phyloP scores from a whole-genome alignment of 2,888 invertebrate species.

The Melanostoma scalare region DNA sequence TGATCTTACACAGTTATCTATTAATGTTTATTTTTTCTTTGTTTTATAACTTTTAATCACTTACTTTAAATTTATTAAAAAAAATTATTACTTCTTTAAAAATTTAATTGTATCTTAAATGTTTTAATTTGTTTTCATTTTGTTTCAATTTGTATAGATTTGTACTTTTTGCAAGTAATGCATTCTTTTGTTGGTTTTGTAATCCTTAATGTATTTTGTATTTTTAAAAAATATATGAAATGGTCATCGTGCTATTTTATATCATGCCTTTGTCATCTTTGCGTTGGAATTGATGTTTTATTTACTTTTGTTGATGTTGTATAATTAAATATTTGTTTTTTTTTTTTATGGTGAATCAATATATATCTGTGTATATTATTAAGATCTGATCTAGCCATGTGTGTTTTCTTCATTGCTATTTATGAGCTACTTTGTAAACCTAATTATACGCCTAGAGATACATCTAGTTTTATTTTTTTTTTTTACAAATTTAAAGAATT shows the following conservation, averaged over 20 bases:
- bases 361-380: slow-evolving; percentile 29
- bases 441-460: slow-evolving; percentile 47
- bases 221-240: slow-evolving; percentile 62
- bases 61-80: slow-evolving; percentile 64
- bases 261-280: slow-evolving; percentile 35
- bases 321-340: slow-evolving; percentile 16
- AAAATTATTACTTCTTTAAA: slow-evolving; percentile 51
- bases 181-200: slow-evolving; percentile 52
- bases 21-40: slow-evolving; percentile 11
- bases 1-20: slow-evolving; percentile 67
- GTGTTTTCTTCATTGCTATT: slow-evolving; percentile 36
- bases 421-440: slow-evolving; percentile 31
- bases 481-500: slow-evolving; percentile 43
- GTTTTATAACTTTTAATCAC: slow-evolving; percentile 44
- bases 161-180: slow-evolving; percentile 72
- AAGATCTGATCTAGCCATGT: slow-evolving; percentile 41
- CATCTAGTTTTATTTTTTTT: slow-evolving; percentile 27
- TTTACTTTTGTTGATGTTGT: slow-evolving; percentile 6
- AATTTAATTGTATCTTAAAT: slow-evolving; percentile 61
- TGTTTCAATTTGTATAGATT: slow-evolving; percentile 72
- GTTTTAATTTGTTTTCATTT: slow-evolving; percentile 42
- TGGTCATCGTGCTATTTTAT: slow-evolving; percentile 55
- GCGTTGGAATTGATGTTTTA: slow-evolving; percentile 6
- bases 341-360: slow-evolving; percentile 53
- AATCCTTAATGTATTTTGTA: slow-evolving; percentile 10